Evolutionary conservation across 2,888 invertebrate genomes (phyloP), one percentile per base, ranked within the genome.

Genomic region (Sarcophaga carnaria): DNA sequence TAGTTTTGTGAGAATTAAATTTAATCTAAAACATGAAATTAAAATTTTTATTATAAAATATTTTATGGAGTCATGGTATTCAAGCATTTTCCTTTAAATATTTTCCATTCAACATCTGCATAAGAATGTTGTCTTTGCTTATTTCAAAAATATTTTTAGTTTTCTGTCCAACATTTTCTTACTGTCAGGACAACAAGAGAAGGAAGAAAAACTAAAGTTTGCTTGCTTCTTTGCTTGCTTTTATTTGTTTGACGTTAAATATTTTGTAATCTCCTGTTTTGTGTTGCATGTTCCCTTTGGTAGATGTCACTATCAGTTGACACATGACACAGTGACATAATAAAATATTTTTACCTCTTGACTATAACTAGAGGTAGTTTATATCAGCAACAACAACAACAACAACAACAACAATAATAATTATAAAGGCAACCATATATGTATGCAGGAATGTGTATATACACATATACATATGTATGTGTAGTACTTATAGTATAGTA

Each of bases 271-370:
- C 83, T 84, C 83, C 80, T 84, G 79, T 76, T 54, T 80, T 84
- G 63, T 78, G 74, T 69, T 78, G 47, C 27, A 47, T 54, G 4
- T 71, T 72, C 74, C 86, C 86, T 83, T 80, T 83, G 83, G 83
- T 72, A 67, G 17, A 84, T 83, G 86, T 83, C 86, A 83, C 80
- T 74, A 72, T 80, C 80, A 83, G 76, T 72, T 86, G 86, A 86
- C 83, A 86, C 77, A 83, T 83, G 86, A 86, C 86, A 86, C 86
- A 86, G 77, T 86, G 83, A 86, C 86, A 86, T 85, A 85, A 85
- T 85, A 85, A 85, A 85, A 79, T 20, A 22, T 20, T 78, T 79
- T 78, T 77, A 77, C 72, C 80, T 80, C 66, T 62, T 45, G 11
- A 1, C 12, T 20, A 37, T 54, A 17, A 54, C 54, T 54, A 54